Evolutionary conservation across 2,797 vertebrate species (phyloP).

Genomic region (Sciaenops ocellatus): DNA sequence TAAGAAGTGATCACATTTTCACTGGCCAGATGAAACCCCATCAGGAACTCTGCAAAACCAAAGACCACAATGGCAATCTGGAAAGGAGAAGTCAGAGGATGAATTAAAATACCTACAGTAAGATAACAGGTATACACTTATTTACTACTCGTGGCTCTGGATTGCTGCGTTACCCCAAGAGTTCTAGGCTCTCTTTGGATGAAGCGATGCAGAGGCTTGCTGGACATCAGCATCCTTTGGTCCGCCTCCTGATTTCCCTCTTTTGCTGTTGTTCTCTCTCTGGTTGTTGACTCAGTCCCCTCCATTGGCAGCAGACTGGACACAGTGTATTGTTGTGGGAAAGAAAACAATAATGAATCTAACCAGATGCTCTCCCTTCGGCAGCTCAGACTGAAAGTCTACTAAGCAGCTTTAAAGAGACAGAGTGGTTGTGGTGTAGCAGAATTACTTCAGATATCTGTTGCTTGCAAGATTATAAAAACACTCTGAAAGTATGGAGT

Average conservation of each 20-base stretch:
- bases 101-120: background rate
- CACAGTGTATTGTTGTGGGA: slow-evolving; percentile 1
- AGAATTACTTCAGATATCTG: background rate
- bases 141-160: background rate
- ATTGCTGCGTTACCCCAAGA: slow-evolving; percentile 71
- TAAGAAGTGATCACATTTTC: rapidly evolving
- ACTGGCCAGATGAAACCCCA: slow-evolving; percentile 57
- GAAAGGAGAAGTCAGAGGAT: slow-evolving; percentile 5
- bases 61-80: slow-evolving; percentile 74
- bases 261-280: slow-evolving; percentile 10
- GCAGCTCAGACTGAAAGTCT: background rate
- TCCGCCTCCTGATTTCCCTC: slow-evolving; percentile 8
- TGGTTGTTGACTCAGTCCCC: slow-evolving; percentile 35
- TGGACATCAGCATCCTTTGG: slow-evolving; percentile 1
- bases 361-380: background rate
- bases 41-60: slow-evolving; percentile 74
- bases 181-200: slow-evolving; percentile 61
- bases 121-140: background rate
- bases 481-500: background rate
- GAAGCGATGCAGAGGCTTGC: slow-evolving; percentile 80
- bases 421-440: slow-evolving; percentile 1
- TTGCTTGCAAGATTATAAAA: background rate
- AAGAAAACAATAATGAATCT: slow-evolving; percentile 10
- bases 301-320: slow-evolving; percentile 52
- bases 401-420: background rate